Base-by-base conservation (phyloP, 1,140 invertebrate genomes). In the Dinoponera quadriceps region DNA sequence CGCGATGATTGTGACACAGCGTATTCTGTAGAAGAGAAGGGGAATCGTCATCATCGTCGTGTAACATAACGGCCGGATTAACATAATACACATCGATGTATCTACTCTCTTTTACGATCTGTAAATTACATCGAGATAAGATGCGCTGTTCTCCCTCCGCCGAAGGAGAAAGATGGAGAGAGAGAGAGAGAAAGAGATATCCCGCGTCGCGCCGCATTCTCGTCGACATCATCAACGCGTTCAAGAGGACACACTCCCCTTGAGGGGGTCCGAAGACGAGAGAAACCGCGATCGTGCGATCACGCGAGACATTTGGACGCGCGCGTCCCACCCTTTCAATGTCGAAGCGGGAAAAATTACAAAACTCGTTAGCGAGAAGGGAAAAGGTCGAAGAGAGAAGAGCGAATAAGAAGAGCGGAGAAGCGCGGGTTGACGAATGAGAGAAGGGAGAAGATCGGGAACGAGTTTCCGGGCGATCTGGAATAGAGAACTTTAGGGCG, bases 311-410 rank as follows among this genome's bases (percentile, higher is more conserved):
- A 80, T 33, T 48, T n/a, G 38, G 59, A 18, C 59, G n/a, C 11
- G n/a, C 11, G 38, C 51, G 69, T 51, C 51, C 75, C 65, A 65
- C 65, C 75, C 18, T 69, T 80, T 80, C 65, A 51, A 29, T 80
- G 86, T 87, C 85, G 77, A 87, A 62, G 68, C 65, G 48, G 80
- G 83, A 59, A 85, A 85, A 88, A 88, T 88, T 82, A 88, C 69
- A 68, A 88, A 88, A 88, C 87, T 88, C 87, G 80, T 88, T 88
- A 88, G 60, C 71, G 44, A 3, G 22, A 63, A 78, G 33, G 65
- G 72, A 74, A 80, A 65, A 72, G 73, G 62, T 74, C 49, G 44
- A 13, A 4, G 20, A 44, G 29, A n/a, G 11, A 25, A 25, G 11
- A 22, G 25, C 4, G 44, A 13, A 14, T n/a, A 11, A 16, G 1